Evolutionary conservation across 2,113 vertebrate genomes (phyloP).

Genomic region (Podarcis muralis): DNA sequence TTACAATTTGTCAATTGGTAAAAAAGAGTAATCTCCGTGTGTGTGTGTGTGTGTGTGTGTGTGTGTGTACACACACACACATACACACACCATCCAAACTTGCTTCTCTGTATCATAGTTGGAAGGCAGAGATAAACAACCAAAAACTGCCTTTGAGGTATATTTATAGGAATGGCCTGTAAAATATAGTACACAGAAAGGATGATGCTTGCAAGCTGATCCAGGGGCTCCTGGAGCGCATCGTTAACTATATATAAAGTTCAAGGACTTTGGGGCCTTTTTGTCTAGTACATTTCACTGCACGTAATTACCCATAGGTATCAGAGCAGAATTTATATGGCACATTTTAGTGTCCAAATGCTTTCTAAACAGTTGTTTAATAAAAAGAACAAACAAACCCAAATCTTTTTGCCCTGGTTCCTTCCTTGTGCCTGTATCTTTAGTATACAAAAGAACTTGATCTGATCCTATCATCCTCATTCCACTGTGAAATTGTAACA

Average conservation of each 20-base stretch:
- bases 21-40: neutral
- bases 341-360: conserved; percentile 36
- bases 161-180: conserved; percentile 44
- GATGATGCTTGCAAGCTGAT: conserved; percentile 18
- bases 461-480: neutral
- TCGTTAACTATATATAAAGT: conserved; percentile 21
- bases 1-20: neutral
- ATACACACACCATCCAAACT: neutral
- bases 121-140: conserved; percentile 25
- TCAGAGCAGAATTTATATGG: neutral
- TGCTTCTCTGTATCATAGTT: conserved; percentile 34
- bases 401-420: conserved; percentile 8
- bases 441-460: neutral
- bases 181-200: conserved; percentile 30
- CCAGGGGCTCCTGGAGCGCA: conserved; percentile 15
- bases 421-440: neutral
- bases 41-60: neutral
- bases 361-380: conserved; percentile 21
- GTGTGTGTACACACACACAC: neutral
- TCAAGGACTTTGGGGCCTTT: conserved; percentile 34
- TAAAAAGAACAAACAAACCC: neutral
- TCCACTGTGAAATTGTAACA: neutral
- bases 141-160: conserved; percentile 23
- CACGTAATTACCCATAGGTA: conserved; percentile 17
- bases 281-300: conserved; percentile 32